Evolutionary conservation across 2,113 vertebrate species (phyloP).

Genomic region (Xiphophorus maculatus): DNA sequence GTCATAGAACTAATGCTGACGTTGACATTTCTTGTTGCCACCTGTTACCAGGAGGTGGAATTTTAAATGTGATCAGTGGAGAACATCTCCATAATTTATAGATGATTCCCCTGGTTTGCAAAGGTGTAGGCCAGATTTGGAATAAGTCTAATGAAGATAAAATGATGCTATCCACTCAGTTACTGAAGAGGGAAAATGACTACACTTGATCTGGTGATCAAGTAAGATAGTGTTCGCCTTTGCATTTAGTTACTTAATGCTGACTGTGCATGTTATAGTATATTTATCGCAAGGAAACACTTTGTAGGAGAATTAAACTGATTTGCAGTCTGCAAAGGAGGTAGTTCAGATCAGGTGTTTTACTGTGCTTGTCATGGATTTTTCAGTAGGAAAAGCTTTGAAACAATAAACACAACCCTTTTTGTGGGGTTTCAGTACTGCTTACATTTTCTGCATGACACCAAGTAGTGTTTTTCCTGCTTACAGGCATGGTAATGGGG

Average conservation of each 20-base stretch:
- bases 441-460: constrained; percentile 12
- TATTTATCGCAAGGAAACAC: constrained; percentile 13
- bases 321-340: constrained; percentile 10
- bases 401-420: not conserved
- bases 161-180: not conserved
- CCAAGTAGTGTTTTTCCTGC: not conserved
- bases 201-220: constrained; percentile 37
- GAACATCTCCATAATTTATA: not conserved
- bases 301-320: constrained; percentile 17
- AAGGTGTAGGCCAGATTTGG: constrained; percentile 7
- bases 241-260: constrained; percentile 19
- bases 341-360: not conserved
- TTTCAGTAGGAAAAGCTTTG: not conserved
- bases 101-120: not conserved
- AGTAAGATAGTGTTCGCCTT: constrained; percentile 9
- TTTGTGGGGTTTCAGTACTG: not conserved
- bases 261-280: constrained; percentile 33
- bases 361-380: not conserved
- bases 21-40: not conserved
- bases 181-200: constrained; percentile 10
- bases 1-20: not conserved
- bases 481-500: not conserved
- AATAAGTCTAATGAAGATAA: not conserved
- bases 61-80: not conserved
- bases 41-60: not conserved